Conservation (phyloP, 2,797 vertebrate genomes). For the Cryptoprocta ferox region DNA sequence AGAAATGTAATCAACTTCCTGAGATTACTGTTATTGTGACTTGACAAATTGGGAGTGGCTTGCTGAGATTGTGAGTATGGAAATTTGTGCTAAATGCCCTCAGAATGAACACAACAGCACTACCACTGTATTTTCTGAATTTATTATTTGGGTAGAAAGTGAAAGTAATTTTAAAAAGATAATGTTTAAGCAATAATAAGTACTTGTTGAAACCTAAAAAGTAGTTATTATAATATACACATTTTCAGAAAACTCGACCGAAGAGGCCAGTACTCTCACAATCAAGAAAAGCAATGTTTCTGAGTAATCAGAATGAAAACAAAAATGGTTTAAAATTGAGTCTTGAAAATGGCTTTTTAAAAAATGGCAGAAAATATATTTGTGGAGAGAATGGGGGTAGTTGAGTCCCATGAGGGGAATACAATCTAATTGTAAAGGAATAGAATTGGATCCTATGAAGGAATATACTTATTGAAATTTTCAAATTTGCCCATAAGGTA, state of each 20-base stretch:
- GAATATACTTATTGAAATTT: not conserved
- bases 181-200: not conserved
- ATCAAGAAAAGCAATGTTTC: not conserved
- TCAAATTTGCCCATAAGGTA: not conserved
- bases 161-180: not conserved
- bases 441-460: not conserved
- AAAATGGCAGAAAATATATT: not conserved
- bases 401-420: not conserved
- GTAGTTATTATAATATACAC: not conserved
- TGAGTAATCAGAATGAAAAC: not conserved
- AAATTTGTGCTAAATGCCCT: not conserved
- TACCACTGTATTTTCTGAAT: not conserved
- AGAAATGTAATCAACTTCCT: conserved; percentile 5
- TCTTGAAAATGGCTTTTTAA: not conserved
- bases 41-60: not conserved
- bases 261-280: not conserved
- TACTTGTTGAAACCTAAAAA: not conserved
- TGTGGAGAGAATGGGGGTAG: not conserved
- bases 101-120: not conserved
- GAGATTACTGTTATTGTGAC: not conserved
- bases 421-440: not conserved
- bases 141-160: not conserved
- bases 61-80: not conserved
- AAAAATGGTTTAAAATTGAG: not conserved
- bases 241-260: not conserved